These are phyloP conservation scores for Pteruthius melanotis DNA, from an alignment of 2,113 vertebrate genomes.

Conservation along the genomic window DNA sequence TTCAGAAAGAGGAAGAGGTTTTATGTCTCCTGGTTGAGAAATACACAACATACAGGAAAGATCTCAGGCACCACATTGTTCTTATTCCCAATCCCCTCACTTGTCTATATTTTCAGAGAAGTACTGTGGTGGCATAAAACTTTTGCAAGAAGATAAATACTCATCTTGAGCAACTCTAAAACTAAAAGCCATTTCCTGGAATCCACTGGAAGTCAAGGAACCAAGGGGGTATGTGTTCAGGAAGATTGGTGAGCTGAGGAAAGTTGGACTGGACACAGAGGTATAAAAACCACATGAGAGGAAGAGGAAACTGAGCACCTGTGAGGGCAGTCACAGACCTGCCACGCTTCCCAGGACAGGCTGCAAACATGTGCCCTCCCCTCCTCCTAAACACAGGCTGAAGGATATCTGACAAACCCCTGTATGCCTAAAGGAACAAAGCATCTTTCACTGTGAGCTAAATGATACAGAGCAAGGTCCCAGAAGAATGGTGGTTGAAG, in stretches of 20 bases:
- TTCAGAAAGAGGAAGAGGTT: background rate
- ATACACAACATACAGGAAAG: background rate
- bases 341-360: background rate
- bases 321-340: background rate
- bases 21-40: background rate
- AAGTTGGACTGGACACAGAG: background rate
- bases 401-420: background rate
- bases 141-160: background rate
- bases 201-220: background rate
- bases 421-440: background rate
- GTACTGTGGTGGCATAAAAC: background rate
- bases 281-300: background rate
- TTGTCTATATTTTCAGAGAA: background rate
- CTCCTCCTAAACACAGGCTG: background rate
- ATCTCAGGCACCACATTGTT: background rate
- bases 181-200: background rate
- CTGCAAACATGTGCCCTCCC: fast-evolving
- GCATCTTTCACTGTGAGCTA: background rate
- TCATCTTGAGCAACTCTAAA: background rate
- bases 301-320: background rate
- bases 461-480: background rate
- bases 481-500: background rate
- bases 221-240: background rate
- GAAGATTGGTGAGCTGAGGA: background rate
- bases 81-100: background rate